Conservation (phyloP, 1,140 invertebrate genomes). For the Apis dorsata region DNA sequence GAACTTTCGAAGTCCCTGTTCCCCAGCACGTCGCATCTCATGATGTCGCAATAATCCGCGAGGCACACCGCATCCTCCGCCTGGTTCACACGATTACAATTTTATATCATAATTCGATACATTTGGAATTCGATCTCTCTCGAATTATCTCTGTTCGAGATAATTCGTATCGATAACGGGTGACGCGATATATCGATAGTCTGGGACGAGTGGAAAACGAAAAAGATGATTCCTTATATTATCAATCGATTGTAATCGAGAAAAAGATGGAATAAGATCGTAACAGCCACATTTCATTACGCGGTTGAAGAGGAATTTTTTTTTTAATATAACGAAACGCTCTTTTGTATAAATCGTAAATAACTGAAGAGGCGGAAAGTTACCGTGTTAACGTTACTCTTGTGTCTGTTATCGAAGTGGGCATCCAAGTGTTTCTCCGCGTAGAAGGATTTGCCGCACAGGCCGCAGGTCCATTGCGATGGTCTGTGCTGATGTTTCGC, state of each 20-base stretch:
- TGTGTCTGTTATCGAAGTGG: constrained; percentile 95
- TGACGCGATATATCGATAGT: not conserved
- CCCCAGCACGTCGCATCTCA: constrained; percentile 93
- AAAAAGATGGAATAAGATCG: too few relatives aligned
- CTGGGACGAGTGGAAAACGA: not conserved
- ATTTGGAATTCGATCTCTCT: not conserved
- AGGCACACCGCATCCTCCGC: constrained; percentile 94
- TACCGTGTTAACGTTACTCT: constrained; percentile 91
- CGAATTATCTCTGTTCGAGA: not conserved
- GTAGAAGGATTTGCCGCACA: constrained; percentile 96
- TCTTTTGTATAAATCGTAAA: too few relatives aligned
- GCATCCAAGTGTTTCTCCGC: constrained; percentile 92
- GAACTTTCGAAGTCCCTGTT: constrained; percentile 85
- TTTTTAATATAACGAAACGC: too few relatives aligned
- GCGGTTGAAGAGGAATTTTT: too few relatives aligned
- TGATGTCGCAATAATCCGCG: constrained; percentile 96
- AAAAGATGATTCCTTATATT: not conserved
- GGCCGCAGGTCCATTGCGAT: constrained; percentile 93
- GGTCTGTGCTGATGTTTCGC: constrained; percentile 90
- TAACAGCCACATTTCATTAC: too few relatives aligned
- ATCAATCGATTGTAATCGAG: too few relatives aligned
- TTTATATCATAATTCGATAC: constrained; percentile 7
- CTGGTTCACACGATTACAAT: constrained; percentile 77
- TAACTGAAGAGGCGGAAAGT: not conserved
- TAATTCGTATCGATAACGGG: not conserved